phyloP scores from a whole-genome alignment of 2,888 invertebrate genomes.

The Sphinx pinastri region DNA sequence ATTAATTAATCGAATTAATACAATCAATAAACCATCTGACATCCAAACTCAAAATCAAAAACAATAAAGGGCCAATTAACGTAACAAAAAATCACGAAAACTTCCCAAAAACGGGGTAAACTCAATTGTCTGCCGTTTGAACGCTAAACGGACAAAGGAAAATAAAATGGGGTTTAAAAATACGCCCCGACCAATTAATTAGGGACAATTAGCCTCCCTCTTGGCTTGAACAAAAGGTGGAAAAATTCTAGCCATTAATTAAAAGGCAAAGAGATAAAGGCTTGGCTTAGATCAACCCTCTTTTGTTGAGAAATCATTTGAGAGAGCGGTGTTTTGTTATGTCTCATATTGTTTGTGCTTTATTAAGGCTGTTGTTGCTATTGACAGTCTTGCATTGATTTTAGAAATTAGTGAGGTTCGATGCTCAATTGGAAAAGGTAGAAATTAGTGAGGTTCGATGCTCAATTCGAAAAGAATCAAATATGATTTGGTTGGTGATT shows the following conservation, averaged over 20 bases:
- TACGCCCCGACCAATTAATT: constrained; percentile 78
- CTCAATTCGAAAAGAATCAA: too few species aligned
- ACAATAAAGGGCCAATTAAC: constrained; percentile 64
- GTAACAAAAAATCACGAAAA: constrained; percentile 31
- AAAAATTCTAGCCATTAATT: constrained; percentile 81
- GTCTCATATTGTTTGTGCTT: constrained; percentile 2
- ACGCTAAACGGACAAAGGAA: constrained; percentile 61
- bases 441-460: too few species aligned
- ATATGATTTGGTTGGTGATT: too few species aligned
- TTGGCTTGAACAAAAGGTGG: constrained; percentile 77
- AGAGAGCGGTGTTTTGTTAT: constrained; percentile 16
- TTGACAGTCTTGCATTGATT: background rate
- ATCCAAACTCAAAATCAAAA: constrained; percentile 41
- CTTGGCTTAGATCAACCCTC: constrained; percentile 16
- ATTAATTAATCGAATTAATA: constrained; percentile 21
- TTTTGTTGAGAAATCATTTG: constrained; percentile 24
- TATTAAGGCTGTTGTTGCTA: background rate
- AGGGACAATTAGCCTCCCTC: constrained; percentile 81
- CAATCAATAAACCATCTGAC: constrained; percentile 39
- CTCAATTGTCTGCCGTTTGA: constrained; percentile 58
- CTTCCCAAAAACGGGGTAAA: constrained; percentile 56
- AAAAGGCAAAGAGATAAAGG: constrained; percentile 51
- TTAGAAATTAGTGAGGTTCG: too few species aligned
- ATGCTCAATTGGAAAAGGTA: too few species aligned
- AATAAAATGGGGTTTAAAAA: constrained; percentile 71